phyloP scores from a whole-genome alignment of 2,888 invertebrate genomes.

The Kryphioiulus occultus region DNA sequence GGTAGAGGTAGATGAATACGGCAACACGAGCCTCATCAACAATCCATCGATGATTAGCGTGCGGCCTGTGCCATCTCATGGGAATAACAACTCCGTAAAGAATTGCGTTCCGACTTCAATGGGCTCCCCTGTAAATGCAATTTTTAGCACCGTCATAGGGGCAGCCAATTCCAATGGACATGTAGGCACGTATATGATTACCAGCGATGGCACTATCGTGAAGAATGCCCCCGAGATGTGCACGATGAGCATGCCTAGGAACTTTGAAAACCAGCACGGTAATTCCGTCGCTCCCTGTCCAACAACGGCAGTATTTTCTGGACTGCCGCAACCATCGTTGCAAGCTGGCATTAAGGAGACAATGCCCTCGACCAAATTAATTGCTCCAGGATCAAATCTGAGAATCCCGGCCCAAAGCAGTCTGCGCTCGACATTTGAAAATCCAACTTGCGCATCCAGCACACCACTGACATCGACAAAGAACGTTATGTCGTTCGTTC shows the following conservation, averaged over 20 bases:
- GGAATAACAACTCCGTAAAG: slow-evolving; percentile 4
- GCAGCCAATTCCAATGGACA: not conserved
- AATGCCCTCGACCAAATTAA: not conserved
- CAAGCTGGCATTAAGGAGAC: not conserved
- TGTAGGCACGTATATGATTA: slow-evolving; percentile 48
- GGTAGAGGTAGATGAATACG: slow-evolving; percentile 50
- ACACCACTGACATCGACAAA: not conserved
- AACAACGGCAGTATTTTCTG: not conserved
- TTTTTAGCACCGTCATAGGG: slow-evolving; percentile 46
- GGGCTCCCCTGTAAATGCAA: slow-evolving; percentile 18
- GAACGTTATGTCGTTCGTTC: not conserved
- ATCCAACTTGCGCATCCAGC: not conserved
- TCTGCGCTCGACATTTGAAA: not conserved
- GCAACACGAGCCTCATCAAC: slow-evolving; percentile 46
- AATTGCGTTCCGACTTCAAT: not conserved
- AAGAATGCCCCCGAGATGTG: slow-evolving; percentile 48
- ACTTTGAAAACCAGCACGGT: slow-evolving; percentile 17
- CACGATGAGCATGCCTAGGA: slow-evolving; percentile 36
- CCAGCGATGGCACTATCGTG: slow-evolving; percentile 48
- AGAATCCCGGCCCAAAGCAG: not conserved
- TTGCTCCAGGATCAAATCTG: not conserved
- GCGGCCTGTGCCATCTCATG: not conserved
- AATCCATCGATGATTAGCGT: slow-evolving; percentile 49
- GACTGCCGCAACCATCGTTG: not conserved
- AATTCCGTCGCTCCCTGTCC: not conserved